Evolutionary conservation across 1,140 invertebrate genomes (phyloP).

Genomic region (Oncopeltus fasciatus): DNA sequence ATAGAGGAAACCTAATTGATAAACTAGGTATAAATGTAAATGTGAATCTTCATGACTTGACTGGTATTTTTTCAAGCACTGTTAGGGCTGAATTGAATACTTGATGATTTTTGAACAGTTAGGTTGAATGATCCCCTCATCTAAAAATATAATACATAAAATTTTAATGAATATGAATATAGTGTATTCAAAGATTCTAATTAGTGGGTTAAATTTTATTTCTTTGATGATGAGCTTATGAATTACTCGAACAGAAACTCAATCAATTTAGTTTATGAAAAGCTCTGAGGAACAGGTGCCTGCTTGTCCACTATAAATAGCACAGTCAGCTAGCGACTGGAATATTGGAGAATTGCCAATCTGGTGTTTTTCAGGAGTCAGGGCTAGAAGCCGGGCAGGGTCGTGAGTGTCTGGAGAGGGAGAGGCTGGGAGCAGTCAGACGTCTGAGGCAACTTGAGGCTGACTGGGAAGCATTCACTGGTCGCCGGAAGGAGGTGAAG

Average conservation of each 20-base stretch:
- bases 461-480: background rate
- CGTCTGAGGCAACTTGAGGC: background rate
- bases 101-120: too few species aligned
- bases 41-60: too few species aligned
- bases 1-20: too few species aligned
- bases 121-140: too few species aligned
- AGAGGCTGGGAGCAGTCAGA: background rate
- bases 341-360: conserved; percentile 4
- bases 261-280: background rate
- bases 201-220: too few species aligned
- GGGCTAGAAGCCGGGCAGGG: background rate
- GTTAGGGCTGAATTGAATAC: too few species aligned
- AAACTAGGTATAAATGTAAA: too few species aligned
- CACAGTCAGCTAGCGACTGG: background rate
- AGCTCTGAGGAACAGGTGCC: background rate
- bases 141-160: too few species aligned
- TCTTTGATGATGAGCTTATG: too few species aligned
- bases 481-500: background rate
- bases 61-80: too few species aligned
- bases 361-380: background rate
- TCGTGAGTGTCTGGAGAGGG: background rate
- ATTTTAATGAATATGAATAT: too few species aligned
- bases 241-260: background rate
- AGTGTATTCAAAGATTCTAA: too few species aligned
- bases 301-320: background rate